phyloP scores from a whole-genome alignment of 2,888 invertebrate species.

The Unio delphinus region DNA sequence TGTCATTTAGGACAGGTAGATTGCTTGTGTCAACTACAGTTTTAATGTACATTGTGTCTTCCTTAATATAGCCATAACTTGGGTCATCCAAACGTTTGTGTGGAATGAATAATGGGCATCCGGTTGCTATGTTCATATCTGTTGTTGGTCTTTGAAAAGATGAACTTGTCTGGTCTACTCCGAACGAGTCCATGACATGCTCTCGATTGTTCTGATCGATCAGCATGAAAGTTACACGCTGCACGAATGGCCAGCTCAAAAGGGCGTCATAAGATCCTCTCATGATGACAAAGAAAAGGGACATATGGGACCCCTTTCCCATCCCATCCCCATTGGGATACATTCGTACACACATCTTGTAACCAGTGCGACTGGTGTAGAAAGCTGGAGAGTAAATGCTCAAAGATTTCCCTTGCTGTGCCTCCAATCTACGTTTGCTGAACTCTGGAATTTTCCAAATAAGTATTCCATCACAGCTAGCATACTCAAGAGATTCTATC shows the following conservation, averaged over 20 bases:
- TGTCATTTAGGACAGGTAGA: not conserved
- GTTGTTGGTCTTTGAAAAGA: constrained; percentile 60
- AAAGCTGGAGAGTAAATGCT: constrained; percentile 68
- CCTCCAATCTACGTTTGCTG: constrained; percentile 53
- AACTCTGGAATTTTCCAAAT: constrained; percentile 67
- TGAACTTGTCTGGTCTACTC: constrained; percentile 62
- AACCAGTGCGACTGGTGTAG: constrained; percentile 63
- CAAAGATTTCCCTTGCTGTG: constrained; percentile 51
- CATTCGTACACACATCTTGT: constrained; percentile 68
- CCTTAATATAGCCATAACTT: constrained; percentile 44
- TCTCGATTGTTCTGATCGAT: constrained; percentile 56
- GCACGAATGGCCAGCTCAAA: constrained; percentile 65
- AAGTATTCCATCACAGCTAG: constrained; percentile 60
- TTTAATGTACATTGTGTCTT: constrained; percentile 60
- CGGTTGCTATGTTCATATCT: constrained; percentile 67
- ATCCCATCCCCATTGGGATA: constrained; percentile 69
- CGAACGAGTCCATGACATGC: constrained; percentile 61
- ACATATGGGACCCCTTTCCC: constrained; percentile 64
- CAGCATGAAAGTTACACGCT: constrained; percentile 62
- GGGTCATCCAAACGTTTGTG: constrained; percentile 51
- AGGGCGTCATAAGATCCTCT: constrained; percentile 66
- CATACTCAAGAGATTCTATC: constrained; percentile 60
- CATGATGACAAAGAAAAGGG: constrained; percentile 68
- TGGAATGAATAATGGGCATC: constrained; percentile 60
- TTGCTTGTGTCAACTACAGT: constrained; percentile 40